phyloP scores from a whole-genome alignment of 2,113 vertebrate genomes.

The Vicugna pacos region DNA sequence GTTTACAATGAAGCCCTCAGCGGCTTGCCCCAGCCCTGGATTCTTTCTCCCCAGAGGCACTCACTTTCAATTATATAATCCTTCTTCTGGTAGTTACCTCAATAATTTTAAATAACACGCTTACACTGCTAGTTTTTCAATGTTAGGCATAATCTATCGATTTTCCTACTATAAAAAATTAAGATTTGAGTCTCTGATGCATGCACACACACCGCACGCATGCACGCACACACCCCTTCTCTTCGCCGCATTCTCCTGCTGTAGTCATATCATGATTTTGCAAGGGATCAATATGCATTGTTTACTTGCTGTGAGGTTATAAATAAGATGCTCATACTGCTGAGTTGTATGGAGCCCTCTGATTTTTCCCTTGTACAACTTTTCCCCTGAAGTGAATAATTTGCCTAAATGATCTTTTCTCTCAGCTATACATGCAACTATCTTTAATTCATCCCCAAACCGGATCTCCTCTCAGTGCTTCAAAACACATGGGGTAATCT shows the following conservation, averaged over 20 bases:
- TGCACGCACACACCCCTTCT: neutral
- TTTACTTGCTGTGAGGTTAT: neutral
- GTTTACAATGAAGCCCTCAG: neutral
- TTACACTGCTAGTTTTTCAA: neutral
- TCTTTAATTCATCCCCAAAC: neutral
- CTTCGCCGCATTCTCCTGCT: neutral
- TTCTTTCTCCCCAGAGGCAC: neutral
- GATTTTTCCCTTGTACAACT: neutral
- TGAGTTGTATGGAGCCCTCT: neutral
- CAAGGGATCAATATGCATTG: neutral
- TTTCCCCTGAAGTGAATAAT: neutral
- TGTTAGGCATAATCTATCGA: conserved; percentile 16
- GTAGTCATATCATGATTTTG: neutral
- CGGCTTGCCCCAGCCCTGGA: neutral
- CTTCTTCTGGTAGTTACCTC: conserved; percentile 31
- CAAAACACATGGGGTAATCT: neutral
- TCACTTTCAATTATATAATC: conserved; percentile 23
- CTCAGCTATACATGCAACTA: neutral
- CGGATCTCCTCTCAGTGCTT: neutral
- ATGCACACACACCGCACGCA: rapidly evolving
- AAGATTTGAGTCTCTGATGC: neutral
- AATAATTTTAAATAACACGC: conserved; percentile 42
- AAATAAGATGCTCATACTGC: neutral
- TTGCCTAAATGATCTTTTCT: neutral
- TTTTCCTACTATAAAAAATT: neutral